phyloP scores from a whole-genome alignment of 1,140 invertebrate genomes.

The Macrostomum lignano region DNA sequence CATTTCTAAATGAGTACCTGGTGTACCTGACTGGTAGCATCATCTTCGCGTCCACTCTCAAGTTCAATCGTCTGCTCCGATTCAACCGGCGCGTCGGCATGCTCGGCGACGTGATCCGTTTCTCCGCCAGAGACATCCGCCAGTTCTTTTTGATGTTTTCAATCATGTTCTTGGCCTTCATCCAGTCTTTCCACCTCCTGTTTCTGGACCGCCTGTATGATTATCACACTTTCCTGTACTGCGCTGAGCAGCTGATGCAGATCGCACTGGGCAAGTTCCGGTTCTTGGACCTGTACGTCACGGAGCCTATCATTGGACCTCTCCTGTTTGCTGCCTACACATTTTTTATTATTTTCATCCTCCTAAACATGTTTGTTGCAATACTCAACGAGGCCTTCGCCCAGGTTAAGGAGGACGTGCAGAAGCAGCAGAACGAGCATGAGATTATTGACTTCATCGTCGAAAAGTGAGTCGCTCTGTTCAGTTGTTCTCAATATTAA shows the following conservation, averaged over 20 bases:
- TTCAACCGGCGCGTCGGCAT: slow-evolving; percentile 32
- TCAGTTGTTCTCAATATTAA: too few relatives aligned
- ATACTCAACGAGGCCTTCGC: slow-evolving; percentile 6
- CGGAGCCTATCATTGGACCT: slow-evolving; percentile 27
- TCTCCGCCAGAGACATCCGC: slow-evolving; percentile 15
- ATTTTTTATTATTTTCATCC: slow-evolving; percentile 29
- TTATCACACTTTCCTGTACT: slow-evolving; percentile 29
- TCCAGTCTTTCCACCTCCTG: slow-evolving; percentile 31
- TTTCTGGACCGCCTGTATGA: slow-evolving; percentile 23
- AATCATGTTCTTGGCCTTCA: slow-evolving; percentile 24
- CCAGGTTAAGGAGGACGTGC: background rate
- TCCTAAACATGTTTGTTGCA: slow-evolving; percentile 14
- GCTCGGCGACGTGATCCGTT: slow-evolving; percentile 19
- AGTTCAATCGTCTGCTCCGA: slow-evolving; percentile 30
- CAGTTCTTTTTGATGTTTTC: slow-evolving; percentile 25
- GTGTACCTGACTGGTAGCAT: slow-evolving; percentile 28
- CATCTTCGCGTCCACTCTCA: slow-evolving; percentile 31
- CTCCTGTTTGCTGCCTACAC: slow-evolving; percentile 32
- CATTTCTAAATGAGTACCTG: slow-evolving; percentile 29
- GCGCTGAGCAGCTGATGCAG: slow-evolving; percentile 29
- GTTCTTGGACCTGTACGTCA: slow-evolving; percentile 27
- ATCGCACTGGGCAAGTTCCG: slow-evolving; percentile 34
- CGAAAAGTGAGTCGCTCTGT: too few relatives aligned
- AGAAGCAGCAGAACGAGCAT: background rate
- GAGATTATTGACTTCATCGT: background rate